Percentiles rank a stretch among this genome's conserved stretches.
Conservation (phyloP, 2,888 invertebrate species). For the Micropterix aruncella region DNA sequence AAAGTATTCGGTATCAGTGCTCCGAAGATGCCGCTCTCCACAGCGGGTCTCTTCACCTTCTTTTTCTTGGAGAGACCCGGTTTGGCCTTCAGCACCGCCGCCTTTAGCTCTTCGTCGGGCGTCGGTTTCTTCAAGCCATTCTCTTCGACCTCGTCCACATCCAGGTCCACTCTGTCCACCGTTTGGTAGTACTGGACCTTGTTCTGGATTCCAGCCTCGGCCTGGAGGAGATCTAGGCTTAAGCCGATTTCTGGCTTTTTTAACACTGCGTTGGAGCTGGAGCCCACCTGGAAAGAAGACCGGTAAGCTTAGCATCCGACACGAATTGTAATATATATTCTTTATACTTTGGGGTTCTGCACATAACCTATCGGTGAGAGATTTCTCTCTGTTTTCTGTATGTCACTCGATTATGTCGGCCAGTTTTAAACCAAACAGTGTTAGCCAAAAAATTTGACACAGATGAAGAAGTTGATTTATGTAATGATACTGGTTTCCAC, state of each 20-base stretch:
- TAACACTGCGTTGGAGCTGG: background rate
- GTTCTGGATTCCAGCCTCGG: background rate
- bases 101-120: background rate
- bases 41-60: background rate
- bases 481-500: too few relatives aligned
- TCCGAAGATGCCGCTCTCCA: background rate
- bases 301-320: too few relatives aligned
- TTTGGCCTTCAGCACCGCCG: background rate
- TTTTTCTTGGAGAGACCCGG: too few relatives aligned
- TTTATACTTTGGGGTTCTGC: too few relatives aligned
- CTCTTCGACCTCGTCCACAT: background rate
- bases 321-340: too few relatives aligned
- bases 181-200: background rate
- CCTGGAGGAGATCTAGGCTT: background rate
- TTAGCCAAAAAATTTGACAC: too few relatives aligned
- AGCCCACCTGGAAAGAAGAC: background rate
- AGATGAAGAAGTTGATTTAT: too few relatives aligned
- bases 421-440: too few relatives aligned
- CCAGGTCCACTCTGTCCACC: background rate
- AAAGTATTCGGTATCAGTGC: background rate
- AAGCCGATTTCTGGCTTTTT: background rate
- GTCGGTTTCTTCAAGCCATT: background rate
- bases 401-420: too few relatives aligned
- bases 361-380: too few relatives aligned
- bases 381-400: too few relatives aligned